Evolutionary conservation across 2,797 vertebrate species (phyloP), one percentile per base, ranked within the genome.

Genomic region (Galago senegalensis): DNA sequence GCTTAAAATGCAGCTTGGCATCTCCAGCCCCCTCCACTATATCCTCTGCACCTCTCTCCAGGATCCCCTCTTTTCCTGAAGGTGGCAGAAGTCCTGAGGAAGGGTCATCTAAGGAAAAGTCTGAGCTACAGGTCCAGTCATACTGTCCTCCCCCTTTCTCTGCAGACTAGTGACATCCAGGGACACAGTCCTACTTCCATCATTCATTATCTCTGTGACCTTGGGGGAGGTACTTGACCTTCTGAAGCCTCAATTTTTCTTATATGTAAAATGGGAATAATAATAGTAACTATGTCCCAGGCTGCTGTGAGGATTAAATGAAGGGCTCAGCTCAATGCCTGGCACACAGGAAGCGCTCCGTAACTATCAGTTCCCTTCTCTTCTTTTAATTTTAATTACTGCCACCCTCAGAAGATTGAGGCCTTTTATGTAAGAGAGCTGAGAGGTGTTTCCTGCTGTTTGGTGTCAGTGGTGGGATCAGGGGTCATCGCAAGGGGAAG

Each of bases 191-290:
- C 31, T 9, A 79, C 46, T 29, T 69, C 14, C 14, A 0, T 21
- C 43, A 2, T 17, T 46, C 17, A 53, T 67, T 70, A 53, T 18
- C 53, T 65, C n/a, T 80, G 76, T 49, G 80, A 58, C 60, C 60
- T 34, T 77, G 81, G 46, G 14, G 2, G 31, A 83, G 18, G 18
- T 0, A 27, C 40, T 25, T 73, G 67, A 70, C 49, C 31, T 76
- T 46, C 31, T 10, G 63, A 92, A 76, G 76, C 37, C 65, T 86
- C 23, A 21, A 7, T 58, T 81, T 89, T 75, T 46, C 53, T 49
- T 14, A 80, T 77, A 81, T 90, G 56, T 67, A 31, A 61, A 46
- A 76, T 60, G 70, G 77, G 77, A 31, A 67, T 67, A 12, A 37
- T 63, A 23, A 31, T 1, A 61, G 61, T 2, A 40, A 69, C 11